These are phyloP conservation scores for Stenurella melanura DNA, from an alignment of 2,888 invertebrate genomes.

Conservation along the genomic window DNA sequence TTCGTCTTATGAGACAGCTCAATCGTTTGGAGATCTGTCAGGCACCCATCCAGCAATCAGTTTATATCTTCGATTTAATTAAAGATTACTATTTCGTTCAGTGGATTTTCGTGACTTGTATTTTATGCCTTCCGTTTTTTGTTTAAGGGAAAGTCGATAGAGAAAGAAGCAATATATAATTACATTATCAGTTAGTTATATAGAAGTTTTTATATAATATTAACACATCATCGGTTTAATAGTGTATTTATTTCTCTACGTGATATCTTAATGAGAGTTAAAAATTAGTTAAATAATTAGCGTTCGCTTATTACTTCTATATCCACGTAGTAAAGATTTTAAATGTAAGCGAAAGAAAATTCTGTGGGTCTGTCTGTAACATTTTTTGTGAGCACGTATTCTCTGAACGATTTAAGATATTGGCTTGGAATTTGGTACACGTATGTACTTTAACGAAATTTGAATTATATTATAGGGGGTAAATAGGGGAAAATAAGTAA, in stretches of 20 bases:
- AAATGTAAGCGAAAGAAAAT: too few relatives aligned
- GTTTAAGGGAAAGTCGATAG: constrained; percentile 15
- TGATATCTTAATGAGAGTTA: too few relatives aligned
- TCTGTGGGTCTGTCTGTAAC: too few relatives aligned
- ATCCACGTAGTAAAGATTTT: too few relatives aligned
- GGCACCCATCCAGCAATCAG: constrained; percentile 57
- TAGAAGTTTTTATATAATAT: background rate
- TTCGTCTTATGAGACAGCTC: constrained; percentile 56
- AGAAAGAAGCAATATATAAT: constrained; percentile 29
- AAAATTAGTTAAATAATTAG: too few relatives aligned
- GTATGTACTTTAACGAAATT: too few relatives aligned
- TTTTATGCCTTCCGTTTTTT: constrained; percentile 30
- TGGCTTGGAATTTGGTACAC: too few relatives aligned
- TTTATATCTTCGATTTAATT: constrained; percentile 58
- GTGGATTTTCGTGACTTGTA: constrained; percentile 30
- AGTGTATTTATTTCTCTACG: background rate
- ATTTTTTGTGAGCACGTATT: too few relatives aligned
- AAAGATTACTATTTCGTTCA: constrained; percentile 33
- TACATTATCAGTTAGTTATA: constrained; percentile 21
- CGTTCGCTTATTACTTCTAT: too few relatives aligned
- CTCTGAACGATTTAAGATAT: too few relatives aligned
- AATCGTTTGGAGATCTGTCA: constrained; percentile 62
- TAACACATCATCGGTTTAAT: constrained; percentile 10
- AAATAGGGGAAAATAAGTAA: too few relatives aligned
- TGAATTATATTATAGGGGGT: too few relatives aligned